A percentile compares a stretch with the other conserved stretches of the same genome.
Evolutionary conservation across 2,888 invertebrate species (phyloP).

Genomic region (Metacarcinus magister): DNA sequence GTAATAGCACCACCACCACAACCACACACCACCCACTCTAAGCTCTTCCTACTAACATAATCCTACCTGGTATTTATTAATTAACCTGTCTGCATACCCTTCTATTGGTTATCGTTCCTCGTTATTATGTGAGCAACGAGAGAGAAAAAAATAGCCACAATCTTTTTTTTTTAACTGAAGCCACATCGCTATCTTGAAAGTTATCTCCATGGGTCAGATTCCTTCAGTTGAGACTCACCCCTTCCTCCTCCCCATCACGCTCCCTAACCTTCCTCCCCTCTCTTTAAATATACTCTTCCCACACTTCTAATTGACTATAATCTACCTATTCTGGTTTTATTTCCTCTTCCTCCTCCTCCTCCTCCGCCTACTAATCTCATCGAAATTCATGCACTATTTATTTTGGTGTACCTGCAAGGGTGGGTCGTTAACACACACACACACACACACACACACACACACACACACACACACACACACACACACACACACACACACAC

Average conservation of each 20-base stretch:
- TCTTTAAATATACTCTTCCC: background rate
- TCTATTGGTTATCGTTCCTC: background rate
- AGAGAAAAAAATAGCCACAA: background rate
- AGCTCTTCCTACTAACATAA: background rate
- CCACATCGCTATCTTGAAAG: background rate
- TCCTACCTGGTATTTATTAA: background rate
- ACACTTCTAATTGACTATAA: no score
- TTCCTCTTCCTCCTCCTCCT: no score
- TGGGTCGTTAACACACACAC: constrained; percentile 4
- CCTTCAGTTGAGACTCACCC: background rate
- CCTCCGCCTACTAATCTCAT: no score
- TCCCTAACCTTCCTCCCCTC: background rate
- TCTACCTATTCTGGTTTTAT: no score
- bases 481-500: constrained; percentile 27
- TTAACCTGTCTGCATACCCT: background rate
- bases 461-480: constrained; percentile 42
- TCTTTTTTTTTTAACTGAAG: background rate
- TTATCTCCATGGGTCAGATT: constrained; percentile 1
- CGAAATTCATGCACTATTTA: background rate
- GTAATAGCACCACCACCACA: background rate
- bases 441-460: constrained; percentile 18
- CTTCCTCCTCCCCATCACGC: background rate
- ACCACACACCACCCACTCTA: background rate
- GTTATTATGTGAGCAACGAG: background rate
- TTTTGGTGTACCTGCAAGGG: background rate